phyloP scores from a whole-genome alignment of 2,888 invertebrate genomes.

The Chydorus sphaericus region DNA sequence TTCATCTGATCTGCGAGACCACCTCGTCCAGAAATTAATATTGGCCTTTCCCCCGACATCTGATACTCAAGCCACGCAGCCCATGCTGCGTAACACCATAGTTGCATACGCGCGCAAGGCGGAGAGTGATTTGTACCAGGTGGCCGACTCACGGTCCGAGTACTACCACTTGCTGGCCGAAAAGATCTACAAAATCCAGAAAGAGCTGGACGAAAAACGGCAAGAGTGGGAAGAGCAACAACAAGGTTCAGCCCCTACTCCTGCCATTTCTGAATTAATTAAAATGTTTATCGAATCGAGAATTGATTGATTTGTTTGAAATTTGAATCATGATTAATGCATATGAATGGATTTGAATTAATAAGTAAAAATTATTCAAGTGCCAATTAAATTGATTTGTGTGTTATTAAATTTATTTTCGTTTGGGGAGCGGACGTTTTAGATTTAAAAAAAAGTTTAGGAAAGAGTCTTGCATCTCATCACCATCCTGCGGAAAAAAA shows the following conservation, averaged over 20 bases:
- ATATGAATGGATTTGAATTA: no score
- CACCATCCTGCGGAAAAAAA: no score
- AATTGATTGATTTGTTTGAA: no score
- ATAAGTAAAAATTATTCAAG: no score
- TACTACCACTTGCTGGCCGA: slow-evolving; percentile 61
- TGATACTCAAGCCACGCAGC: slow-evolving; percentile 88
- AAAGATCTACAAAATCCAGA: slow-evolving; percentile 99
- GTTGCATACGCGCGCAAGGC: slow-evolving; percentile 97
- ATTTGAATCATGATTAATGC: no score
- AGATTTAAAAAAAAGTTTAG: no score
- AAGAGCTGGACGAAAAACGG: slow-evolving; percentile 88
- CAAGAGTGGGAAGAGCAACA: slow-evolving; percentile 51
- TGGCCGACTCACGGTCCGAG: slow-evolving; percentile 67
- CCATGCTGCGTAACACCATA: slow-evolving; percentile 92
- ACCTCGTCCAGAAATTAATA: slow-evolving; percentile 97
- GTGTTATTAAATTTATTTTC: no score
- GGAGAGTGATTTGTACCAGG: slow-evolving; percentile 98
- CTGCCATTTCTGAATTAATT: no score
- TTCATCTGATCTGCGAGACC: slow-evolving; percentile 92
- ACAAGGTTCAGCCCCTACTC: slow-evolving; percentile 22
- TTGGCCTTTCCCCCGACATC: slow-evolving; percentile 99
- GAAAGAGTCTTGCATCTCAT: no score
- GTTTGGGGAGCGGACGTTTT: no score
- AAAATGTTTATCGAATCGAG: no score
- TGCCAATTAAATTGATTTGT: no score